phyloP scores from a whole-genome alignment of 2,888 invertebrate genomes.

The Hirtodrosophila trivittata region DNA sequence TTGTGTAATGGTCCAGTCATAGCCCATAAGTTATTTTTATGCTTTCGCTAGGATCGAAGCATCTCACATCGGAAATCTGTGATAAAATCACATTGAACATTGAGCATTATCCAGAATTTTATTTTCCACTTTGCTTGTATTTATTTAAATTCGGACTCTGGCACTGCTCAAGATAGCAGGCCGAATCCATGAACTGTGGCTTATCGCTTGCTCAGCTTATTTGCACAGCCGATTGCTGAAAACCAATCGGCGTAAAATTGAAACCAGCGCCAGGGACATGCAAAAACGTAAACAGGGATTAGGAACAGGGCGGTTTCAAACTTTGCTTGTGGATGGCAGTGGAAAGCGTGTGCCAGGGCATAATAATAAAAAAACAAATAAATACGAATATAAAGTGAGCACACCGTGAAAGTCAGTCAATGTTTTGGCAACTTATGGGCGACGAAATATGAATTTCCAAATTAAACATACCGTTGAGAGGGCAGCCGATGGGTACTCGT shows the following conservation, averaged over 20 bases:
- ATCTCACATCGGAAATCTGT: constrained; percentile 19
- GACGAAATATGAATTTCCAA: constrained; percentile 65
- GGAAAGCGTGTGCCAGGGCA: constrained; percentile 60
- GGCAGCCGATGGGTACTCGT: constrained; percentile 19
- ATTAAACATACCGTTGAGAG: constrained; percentile 62
- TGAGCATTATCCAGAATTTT: constrained; percentile 56
- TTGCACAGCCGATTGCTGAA: constrained; percentile 84
- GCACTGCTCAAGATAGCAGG: constrained; percentile 45
- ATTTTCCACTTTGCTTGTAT: constrained; percentile 76
- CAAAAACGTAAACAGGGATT: constrained; percentile 58
- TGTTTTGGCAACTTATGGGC: constrained; percentile 57
- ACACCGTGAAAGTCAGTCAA: constrained; percentile 44
- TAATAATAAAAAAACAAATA: constrained; percentile 72
- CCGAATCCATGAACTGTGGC: constrained; percentile 59
- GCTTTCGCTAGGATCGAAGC: constrained; percentile 1
- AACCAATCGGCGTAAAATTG: constrained; percentile 84
- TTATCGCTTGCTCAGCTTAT: constrained; percentile 81
- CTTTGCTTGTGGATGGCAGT: constrained; percentile 5
- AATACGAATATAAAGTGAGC: constrained; percentile 46
- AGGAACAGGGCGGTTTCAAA: constrained; percentile 23
- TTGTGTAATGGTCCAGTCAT: too few relatives aligned
- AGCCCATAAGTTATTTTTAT: too few relatives aligned
- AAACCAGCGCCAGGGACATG: constrained; percentile 76
- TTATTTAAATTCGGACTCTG: constrained; percentile 74
- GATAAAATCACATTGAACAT: constrained; percentile 50